These are phyloP conservation scores for Anastatus disparis DNA, from an alignment of 1,140 invertebrate genomes.

Conservation along the genomic window DNA sequence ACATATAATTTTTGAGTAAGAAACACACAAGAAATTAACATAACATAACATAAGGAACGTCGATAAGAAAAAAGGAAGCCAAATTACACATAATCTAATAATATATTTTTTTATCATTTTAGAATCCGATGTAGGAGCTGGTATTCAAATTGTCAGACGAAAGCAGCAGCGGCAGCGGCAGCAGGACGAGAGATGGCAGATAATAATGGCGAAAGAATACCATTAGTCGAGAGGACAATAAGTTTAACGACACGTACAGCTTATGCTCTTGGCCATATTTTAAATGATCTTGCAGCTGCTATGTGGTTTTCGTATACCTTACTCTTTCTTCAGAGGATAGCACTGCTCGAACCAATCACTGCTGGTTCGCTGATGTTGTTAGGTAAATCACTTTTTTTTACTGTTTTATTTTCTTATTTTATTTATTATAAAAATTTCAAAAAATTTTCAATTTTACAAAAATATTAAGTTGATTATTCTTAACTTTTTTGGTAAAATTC, in stretches of 20 bases:
- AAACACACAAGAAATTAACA: too few relatives aligned
- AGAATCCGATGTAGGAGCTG: conserved; percentile 29
- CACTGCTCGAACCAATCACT: conserved; percentile 75
- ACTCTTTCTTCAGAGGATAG: conserved; percentile 86
- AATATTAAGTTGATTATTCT: too few relatives aligned
- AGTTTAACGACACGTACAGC: conserved; percentile 68
- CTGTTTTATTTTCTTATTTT: too few relatives aligned
- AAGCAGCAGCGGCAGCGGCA: background rate
- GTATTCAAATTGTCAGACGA: too few relatives aligned
- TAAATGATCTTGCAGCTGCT: conserved; percentile 90
- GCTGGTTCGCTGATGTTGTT: conserved; percentile 83
- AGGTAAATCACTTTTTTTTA: conserved; percentile 67
- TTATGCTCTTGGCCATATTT: conserved; percentile 87
- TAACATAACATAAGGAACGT: too few relatives aligned
- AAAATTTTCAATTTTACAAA: too few relatives aligned
- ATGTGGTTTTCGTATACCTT: conserved; percentile 96
- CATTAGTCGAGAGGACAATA: conserved; percentile 51
- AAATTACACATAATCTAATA: too few relatives aligned
- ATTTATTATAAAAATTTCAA: too few relatives aligned
- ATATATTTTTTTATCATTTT: background rate
- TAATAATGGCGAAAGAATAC: conserved; percentile 28
- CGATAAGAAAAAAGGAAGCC: too few relatives aligned
- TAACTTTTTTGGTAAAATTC: too few relatives aligned
- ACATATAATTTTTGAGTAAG: too few relatives aligned
- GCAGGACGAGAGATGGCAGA: background rate